phyloP scores from a whole-genome alignment of 2,888 invertebrate species.

The Lasioglossum figueresi region DNA sequence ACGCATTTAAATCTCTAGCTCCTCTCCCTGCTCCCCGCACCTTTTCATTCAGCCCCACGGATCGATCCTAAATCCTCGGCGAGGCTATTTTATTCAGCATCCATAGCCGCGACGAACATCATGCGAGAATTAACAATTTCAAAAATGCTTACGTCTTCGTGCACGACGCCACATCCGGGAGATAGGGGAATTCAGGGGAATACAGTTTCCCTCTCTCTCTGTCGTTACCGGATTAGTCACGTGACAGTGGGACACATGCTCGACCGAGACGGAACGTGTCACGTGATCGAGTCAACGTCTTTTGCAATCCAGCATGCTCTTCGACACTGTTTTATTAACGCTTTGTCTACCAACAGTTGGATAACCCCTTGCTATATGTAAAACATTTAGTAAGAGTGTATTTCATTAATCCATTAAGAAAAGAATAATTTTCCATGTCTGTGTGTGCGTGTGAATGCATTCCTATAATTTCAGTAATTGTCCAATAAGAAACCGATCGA shows the following conservation, averaged over 20 bases:
- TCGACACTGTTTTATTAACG: not conserved
- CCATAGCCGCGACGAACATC: not conserved
- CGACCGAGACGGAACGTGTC: too few species aligned
- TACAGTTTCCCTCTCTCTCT: too few species aligned
- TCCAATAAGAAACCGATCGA: too few species aligned
- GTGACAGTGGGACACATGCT: too few species aligned
- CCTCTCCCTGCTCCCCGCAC: not conserved
- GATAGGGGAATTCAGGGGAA: too few species aligned
- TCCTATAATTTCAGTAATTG: too few species aligned
- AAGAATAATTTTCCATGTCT: too few species aligned
- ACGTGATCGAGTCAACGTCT: not conserved
- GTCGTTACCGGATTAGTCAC: too few species aligned
- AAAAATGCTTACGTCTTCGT: not conserved
- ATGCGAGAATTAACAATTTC: not conserved
- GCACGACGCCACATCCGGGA: not conserved
- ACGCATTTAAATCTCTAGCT: conserved; percentile 47
- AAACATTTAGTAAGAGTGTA: too few species aligned
- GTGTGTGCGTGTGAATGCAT: too few species aligned
- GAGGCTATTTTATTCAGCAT: not conserved
- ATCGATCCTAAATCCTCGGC: not conserved
- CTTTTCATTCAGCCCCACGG: not conserved
- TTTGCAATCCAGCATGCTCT: not conserved
- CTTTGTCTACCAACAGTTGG: not conserved
- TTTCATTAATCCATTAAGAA: too few species aligned
- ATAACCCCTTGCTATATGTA: too few species aligned